A percentile compares a stretch with the other conserved stretches of the same genome.
phyloP scores from a whole-genome alignment of 2,113 vertebrate species.

The Penelope pileata region DNA sequence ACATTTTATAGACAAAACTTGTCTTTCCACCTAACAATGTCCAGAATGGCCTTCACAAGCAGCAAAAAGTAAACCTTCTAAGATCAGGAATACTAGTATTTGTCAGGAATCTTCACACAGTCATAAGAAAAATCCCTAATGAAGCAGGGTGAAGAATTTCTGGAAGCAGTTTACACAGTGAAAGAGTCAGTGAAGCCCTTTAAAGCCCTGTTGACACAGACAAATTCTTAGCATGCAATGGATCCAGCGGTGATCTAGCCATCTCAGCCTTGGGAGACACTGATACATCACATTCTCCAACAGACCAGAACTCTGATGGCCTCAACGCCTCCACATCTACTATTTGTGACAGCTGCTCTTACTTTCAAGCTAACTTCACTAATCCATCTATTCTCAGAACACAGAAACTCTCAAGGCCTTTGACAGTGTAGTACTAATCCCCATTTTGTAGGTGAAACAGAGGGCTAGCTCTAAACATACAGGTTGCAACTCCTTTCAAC shows the following conservation, averaged over 20 bases:
- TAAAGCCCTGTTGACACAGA: background rate
- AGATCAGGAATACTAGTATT: background rate
- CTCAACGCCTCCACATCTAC: background rate
- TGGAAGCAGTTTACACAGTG: background rate
- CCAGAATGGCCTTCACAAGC: background rate
- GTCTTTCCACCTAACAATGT: background rate
- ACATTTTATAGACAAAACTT: background rate
- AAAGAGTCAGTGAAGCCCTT: background rate
- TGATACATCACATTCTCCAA: background rate
- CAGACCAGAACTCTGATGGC: background rate
- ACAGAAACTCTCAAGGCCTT: background rate
- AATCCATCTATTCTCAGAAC: background rate
- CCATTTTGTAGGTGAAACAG: background rate
- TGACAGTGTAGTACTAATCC: background rate
- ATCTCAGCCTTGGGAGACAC: background rate
- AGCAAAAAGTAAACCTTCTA: background rate
- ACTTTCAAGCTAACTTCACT: background rate
- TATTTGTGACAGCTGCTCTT: background rate
- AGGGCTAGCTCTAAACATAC: background rate
- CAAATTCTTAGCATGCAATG: background rate
- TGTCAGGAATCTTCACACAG: background rate
- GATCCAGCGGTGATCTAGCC: accelerated
- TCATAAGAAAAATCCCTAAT: background rate
- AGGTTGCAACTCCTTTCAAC: background rate
- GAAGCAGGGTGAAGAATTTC: background rate